Evolutionary conservation across 2,113 vertebrate genomes (phyloP).

Genomic region (Hypomesus transpacificus): DNA sequence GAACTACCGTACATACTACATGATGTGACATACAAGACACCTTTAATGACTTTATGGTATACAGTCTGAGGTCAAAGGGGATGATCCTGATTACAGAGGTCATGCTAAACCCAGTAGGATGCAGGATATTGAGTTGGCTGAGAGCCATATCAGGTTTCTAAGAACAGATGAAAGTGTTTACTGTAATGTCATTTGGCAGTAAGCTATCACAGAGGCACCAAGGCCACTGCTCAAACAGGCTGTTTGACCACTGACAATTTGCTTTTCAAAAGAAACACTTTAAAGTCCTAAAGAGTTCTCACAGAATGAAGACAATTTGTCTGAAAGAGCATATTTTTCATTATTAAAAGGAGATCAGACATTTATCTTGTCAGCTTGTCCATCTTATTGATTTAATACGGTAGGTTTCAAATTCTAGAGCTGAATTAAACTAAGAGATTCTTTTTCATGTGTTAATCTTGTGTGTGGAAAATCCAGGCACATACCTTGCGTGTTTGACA

Average conservation of each 20-base stretch:
- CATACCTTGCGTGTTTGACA: too few relatives aligned
- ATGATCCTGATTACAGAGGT: slow-evolving; percentile 16
- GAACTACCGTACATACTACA: too few relatives aligned
- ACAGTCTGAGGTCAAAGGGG: slow-evolving; percentile 24
- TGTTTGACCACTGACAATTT: too few relatives aligned
- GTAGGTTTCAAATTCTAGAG: slow-evolving; percentile 38
- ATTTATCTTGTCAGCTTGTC: slow-evolving; percentile 34
- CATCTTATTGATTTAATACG: slow-evolving; percentile 35
- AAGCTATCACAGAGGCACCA: too few relatives aligned
- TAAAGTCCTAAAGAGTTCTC: background rate
- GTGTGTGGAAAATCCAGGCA: too few relatives aligned
- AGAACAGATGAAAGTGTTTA: slow-evolving; percentile 4
- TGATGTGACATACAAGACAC: too few relatives aligned
- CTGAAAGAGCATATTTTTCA: slow-evolving; percentile 8
- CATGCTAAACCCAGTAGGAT: slow-evolving; percentile 32
- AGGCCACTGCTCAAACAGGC: too few relatives aligned
- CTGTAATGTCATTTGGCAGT: background rate
- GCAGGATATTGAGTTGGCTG: background rate
- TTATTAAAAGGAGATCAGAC: slow-evolving; percentile 9
- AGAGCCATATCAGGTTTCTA: too few relatives aligned
- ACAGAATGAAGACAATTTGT: slow-evolving; percentile 12
- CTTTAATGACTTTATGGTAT: background rate
- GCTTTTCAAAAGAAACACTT: background rate
- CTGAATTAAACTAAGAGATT: slow-evolving; percentile 26
- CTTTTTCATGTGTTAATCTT: background rate